phyloP scores from a whole-genome alignment of 2,797 vertebrate genomes.

The Tokudaia muenninki region DNA sequence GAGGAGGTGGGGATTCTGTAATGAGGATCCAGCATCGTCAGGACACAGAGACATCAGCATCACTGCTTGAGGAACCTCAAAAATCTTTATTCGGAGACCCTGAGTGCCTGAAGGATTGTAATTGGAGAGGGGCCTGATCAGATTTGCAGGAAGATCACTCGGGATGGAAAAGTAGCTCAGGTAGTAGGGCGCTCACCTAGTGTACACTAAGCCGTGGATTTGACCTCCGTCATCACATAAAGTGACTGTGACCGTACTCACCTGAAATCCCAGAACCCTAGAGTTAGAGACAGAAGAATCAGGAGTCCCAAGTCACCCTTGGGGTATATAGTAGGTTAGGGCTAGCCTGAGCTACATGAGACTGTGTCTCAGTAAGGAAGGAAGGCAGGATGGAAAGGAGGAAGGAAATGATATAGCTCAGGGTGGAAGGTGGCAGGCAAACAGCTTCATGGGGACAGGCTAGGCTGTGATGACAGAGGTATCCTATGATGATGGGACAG shows the following conservation, averaged over 20 bases:
- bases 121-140: background rate
- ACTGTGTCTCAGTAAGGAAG: background rate
- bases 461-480: background rate
- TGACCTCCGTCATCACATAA: background rate
- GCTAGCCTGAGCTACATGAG: background rate
- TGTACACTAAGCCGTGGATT: background rate
- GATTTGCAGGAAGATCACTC: background rate
- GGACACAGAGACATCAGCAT: background rate
- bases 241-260: background rate
- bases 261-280: background rate
- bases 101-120: background rate
- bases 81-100: background rate
- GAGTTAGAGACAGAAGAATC: background rate
- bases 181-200: too few species aligned
- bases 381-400: background rate
- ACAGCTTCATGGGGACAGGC: background rate
- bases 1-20: background rate
- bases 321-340: background rate
- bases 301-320: background rate
- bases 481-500: background rate
- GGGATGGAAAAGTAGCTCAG: background rate
- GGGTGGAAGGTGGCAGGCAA: background rate
- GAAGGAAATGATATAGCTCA: background rate
- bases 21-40: accelerated
- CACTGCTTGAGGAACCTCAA: background rate